A percentile compares a stretch with the other conserved stretches of the same genome.
These are phyloP conservation scores for Neuroterus valhalla DNA, from an alignment of 1,140 invertebrate species.

Conservation along the genomic window DNA sequence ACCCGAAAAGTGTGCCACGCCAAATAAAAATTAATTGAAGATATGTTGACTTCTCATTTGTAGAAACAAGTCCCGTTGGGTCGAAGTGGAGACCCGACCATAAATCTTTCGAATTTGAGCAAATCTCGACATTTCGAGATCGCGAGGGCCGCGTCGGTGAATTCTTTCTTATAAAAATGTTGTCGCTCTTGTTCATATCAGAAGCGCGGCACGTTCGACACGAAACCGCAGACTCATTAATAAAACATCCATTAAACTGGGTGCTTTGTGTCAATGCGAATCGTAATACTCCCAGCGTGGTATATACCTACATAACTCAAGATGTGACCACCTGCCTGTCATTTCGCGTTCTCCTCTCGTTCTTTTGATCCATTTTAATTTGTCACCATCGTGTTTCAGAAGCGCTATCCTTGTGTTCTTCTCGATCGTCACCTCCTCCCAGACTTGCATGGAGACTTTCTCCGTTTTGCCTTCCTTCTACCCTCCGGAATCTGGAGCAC, in stretches of 20 bases:
- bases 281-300: slow-evolving; percentile 52
- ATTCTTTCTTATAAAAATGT: slow-evolving; percentile 42
- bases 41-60: not conserved
- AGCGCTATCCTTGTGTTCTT: slow-evolving; percentile 30
- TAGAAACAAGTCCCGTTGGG: slow-evolving; percentile 5
- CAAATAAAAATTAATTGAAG: slow-evolving; percentile 14
- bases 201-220: slow-evolving; percentile 56
- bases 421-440: slow-evolving; percentile 47
- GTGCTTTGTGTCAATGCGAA: slow-evolving; percentile 55
- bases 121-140: slow-evolving; percentile 43
- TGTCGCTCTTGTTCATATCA: slow-evolving; percentile 41
- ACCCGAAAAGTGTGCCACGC: not conserved
- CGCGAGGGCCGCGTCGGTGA: slow-evolving; percentile 31
- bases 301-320: slow-evolving; percentile 53
- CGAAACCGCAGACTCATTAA: slow-evolving; percentile 49
- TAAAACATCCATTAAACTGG: slow-evolving; percentile 57
- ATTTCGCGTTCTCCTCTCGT: slow-evolving; percentile 9
- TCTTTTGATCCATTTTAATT: slow-evolving; percentile 61
- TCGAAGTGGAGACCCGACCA: not conserved
- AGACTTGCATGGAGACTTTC: slow-evolving; percentile 43
- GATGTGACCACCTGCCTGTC: slow-evolving; percentile 56
- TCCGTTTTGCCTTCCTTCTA: slow-evolving; percentile 45
- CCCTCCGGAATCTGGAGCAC: slow-evolving; percentile 28
- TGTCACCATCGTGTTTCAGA: slow-evolving; percentile 57
- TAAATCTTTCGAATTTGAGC: slow-evolving; percentile 34